phyloP scores from a whole-genome alignment of 2,797 vertebrate genomes.

The Huso huso region DNA sequence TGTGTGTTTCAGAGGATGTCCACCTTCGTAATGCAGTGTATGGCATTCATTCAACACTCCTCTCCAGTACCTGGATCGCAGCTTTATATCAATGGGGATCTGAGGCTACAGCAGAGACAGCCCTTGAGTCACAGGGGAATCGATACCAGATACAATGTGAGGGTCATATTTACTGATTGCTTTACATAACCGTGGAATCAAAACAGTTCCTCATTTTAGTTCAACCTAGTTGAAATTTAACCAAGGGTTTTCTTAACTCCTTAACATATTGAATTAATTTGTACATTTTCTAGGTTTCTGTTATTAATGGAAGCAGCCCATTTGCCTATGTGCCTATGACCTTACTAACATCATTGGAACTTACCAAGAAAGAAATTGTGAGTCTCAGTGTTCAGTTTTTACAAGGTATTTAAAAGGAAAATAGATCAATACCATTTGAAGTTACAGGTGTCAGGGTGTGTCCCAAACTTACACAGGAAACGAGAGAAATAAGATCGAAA shows the following conservation, averaged over 20 bases:
- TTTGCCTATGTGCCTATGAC: conserved; percentile 78
- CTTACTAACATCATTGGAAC: conserved; percentile 66
- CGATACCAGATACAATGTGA: conserved; percentile 79
- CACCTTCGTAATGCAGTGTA: conserved; percentile 84
- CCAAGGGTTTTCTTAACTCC: background rate
- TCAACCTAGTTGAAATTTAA: too few species aligned
- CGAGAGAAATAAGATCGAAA: too few species aligned
- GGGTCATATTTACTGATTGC: conserved; percentile 20
- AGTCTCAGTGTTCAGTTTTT: conserved; percentile 30
- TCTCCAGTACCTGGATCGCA: conserved; percentile 74
- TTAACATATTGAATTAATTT: background rate
- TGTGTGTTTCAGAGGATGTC: conserved; percentile 74
- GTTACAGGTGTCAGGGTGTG: too few species aligned
- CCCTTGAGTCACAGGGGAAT: conserved; percentile 72
- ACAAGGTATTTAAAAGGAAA: background rate
- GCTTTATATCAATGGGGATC: conserved; percentile 76
- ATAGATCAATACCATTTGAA: background rate
- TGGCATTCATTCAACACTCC: conserved; percentile 77
- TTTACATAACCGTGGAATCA: background rate
- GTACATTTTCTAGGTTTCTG: conserved; percentile 60
- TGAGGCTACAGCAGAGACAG: conserved; percentile 76
- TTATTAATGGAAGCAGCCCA: conserved; percentile 76
- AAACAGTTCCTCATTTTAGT: background rate
- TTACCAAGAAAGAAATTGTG: conserved; percentile 83
- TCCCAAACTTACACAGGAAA: too few species aligned